Evolutionary conservation across 1,140 invertebrate species (phyloP).

Genomic region (Scylla paramamosain): DNA sequence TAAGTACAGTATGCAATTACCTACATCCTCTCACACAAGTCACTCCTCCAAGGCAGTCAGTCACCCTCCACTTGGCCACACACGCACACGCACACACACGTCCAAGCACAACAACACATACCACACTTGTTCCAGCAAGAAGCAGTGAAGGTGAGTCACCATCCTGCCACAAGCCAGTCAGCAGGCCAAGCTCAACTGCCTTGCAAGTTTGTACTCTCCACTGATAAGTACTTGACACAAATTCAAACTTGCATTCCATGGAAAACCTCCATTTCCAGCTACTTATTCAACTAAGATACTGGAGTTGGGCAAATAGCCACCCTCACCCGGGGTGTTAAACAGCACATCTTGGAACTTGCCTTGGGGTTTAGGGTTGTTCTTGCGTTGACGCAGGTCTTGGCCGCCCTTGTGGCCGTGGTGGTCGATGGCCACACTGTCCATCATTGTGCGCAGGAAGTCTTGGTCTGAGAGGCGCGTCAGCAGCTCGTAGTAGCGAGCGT

Average conservation of each 20-base stretch:
- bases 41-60: not conserved
- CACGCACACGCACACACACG: not conserved
- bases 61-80: not conserved
- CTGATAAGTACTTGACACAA: constrained; percentile 59
- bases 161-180: not conserved
- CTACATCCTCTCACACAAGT: not conserved
- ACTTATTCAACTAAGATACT: constrained; percentile 73
- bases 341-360: constrained; percentile 75
- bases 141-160: not conserved
- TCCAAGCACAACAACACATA: not conserved
- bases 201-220: constrained; percentile 57
- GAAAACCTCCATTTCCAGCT: not conserved
- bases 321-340: constrained; percentile 69
- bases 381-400: constrained; percentile 64
- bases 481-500: constrained; percentile 71
- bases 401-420: constrained; percentile 66
- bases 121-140: not conserved
- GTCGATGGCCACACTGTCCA: constrained; percentile 69
- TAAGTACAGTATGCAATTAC: constrained; percentile 63
- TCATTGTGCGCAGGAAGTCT: constrained; percentile 65
- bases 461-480: constrained; percentile 71
- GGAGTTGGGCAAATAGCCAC: constrained; percentile 71
- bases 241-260: not conserved
- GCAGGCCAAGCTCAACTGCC: not conserved
- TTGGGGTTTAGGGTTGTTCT: constrained; percentile 68